Evolutionary conservation across 2,888 invertebrate genomes (phyloP), one percentile per base, ranked within the genome.

Genomic region (Taenaris catops): DNA sequence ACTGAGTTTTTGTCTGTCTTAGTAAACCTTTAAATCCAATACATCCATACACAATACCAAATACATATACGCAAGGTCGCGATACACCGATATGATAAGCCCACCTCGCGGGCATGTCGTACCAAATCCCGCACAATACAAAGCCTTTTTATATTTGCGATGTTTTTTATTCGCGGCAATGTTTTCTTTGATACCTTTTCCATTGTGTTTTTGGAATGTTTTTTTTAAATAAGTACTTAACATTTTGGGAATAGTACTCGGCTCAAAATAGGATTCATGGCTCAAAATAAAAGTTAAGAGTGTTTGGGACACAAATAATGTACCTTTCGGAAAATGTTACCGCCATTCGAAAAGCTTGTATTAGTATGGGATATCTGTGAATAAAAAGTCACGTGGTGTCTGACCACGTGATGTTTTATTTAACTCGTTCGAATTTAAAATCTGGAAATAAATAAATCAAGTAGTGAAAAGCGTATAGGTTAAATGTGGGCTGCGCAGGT

Each of bases 41-140:
- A 34, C 20, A 34, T 26, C 25, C 20, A 14, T 25, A 25, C 14
- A 25, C 20, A 24, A 18, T 24, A 25, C 24, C 16, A 32, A 32
- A 14, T 14, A 14, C 4, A 14, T 36, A 26, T 36, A 40, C n/a
- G n/a, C 34, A 41, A 44, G 31, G 21, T 16, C 23, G 21, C 7
- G 28, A 31, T 23, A 31, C 46, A 46, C 56, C 65, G 63, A 66
- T 69, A 61, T 55, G 68, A 68, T 74, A 74, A 74, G 59, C 66
- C 50, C 25, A 52, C 52, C 63, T 58, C 58, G 48, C 55, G 51
- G 58, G 49, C 60, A 50, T 66, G 73, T 70, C 69, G 69, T 61
- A 49, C 51, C 46, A 68, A 78, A 73, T 72, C 73, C 76, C 55
- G 60, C 58, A 55, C 59, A 58, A 58, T 47, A 64, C 58, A 61